Base-by-base conservation (phyloP, 2,888 invertebrate species). In the Dorcus hopei region DNA sequence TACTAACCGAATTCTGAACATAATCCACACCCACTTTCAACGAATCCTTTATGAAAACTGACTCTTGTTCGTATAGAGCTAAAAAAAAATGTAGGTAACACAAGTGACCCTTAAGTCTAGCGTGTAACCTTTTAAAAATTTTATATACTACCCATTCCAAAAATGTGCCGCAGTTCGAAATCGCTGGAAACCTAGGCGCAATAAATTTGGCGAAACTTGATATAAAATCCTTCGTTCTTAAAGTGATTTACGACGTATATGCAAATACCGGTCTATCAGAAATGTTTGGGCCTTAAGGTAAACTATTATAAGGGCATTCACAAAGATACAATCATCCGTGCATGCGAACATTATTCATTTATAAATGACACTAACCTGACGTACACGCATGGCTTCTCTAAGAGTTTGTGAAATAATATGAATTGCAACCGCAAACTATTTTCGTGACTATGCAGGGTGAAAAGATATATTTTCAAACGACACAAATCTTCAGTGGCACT, bases 161-260 rank as follows among this genome's bases (percentile, higher is more conserved):
- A 69, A 68, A 69, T 59, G 55, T 59, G 26, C 39, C 50, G 49
- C 48, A 16, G 42, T 14, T 23, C n/a, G n/a, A 9, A 45, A 45
- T 45, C 45, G 45, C 45, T 45, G 19, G 45, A 45, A 45, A 45
- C 23, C 26, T 33, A 33, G 7, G 26, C 5, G 45, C 19, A 45
- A 19, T 45, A 11, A 45, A 33, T 33, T 33, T 33, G 26, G 26
- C 26, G 26, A 33, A 33, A 33, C 26, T 33, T 23, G 45, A 45
- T 42, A 14, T 14, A 42, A 42, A 42, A 42, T 42, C 14, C 11
- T 42, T 42, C 42, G 14, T 52, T 49, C 16, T 59, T 58, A 67
- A 70, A 72, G 70, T 70, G 68, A 70, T 68, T 66, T 71, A 70
- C 68, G 67, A 66, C 67, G 69, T 72, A 67, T 68, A 72, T 72